phyloP scores from a whole-genome alignment of 2,113 vertebrate species.

The Zapus hudsonius region DNA sequence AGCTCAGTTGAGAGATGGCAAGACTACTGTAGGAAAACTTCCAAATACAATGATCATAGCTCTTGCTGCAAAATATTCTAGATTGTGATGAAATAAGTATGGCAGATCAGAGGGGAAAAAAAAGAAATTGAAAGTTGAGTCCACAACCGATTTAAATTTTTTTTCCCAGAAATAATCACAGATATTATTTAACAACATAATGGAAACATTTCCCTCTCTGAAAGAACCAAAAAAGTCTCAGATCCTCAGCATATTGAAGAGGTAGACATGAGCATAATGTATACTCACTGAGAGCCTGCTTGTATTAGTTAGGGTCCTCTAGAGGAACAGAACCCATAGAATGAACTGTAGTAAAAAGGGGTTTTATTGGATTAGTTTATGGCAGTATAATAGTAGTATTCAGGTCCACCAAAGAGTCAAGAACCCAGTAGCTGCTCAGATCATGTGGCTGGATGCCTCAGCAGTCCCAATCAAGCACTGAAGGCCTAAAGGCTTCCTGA shows the following conservation, averaged over 20 bases:
- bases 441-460: too few species aligned
- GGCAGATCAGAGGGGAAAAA: conserved; percentile 26
- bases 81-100: conserved; percentile 5
- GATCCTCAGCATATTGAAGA: not conserved
- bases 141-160: conserved; percentile 35
- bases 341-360: too few species aligned
- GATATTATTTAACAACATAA: conserved; percentile 37
- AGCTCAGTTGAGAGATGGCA: not conserved
- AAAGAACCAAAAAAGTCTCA: conserved; percentile 4
- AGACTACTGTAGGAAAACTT: not conserved
- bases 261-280: not conserved
- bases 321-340: too few species aligned
- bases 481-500: too few species aligned
- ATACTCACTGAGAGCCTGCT: not conserved
- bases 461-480: too few species aligned
- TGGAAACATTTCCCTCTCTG: conserved; percentile 10
- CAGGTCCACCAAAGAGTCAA: too few species aligned
- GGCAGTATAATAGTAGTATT: too few species aligned
- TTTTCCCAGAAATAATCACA: conserved; percentile 47
- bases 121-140: conserved; percentile 52
- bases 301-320: too few species aligned
- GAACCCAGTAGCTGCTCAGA: too few species aligned
- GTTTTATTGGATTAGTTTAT: too few species aligned
- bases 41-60: not conserved
- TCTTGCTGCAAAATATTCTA: conserved; percentile 30